A percentile compares a stretch with the other conserved stretches of the same genome.
phyloP scores from a whole-genome alignment of 1,140 invertebrate species.

The Trinorchestia longiramus region DNA sequence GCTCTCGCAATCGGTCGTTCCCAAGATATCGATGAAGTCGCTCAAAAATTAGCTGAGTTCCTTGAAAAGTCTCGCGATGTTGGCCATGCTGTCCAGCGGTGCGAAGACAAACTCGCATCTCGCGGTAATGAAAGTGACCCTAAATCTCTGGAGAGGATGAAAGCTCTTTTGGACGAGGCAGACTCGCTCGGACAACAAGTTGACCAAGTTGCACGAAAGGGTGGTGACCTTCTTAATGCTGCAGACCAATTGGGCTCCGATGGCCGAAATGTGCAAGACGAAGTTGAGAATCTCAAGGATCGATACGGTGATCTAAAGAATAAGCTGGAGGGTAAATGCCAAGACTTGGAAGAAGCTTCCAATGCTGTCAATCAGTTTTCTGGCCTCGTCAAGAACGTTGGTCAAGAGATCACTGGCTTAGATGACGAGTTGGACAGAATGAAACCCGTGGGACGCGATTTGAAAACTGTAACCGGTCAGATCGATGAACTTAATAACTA shows the following conservation, averaged over 20 bases:
- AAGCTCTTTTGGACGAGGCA: constrained; percentile 81
- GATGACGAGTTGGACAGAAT: constrained; percentile 88
- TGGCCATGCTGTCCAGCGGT: constrained; percentile 83
- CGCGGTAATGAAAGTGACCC: constrained; percentile 85
- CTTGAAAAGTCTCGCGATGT: constrained; percentile 86
- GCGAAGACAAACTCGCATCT: constrained; percentile 87
- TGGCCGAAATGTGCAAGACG: constrained; percentile 81
- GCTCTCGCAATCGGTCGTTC: constrained; percentile 76
- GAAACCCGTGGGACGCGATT: constrained; percentile 86
- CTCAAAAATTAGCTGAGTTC: constrained; percentile 84
- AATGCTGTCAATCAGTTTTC: constrained; percentile 88
- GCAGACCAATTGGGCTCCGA: constrained; percentile 76
- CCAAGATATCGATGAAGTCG: constrained; percentile 86
- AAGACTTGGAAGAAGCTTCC: constrained; percentile 86
- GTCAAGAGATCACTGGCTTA: constrained; percentile 81
- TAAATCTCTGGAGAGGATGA: constrained; percentile 85
- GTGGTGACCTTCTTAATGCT: constrained; percentile 81
- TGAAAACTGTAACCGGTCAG: constrained; percentile 86
- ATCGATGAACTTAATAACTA: constrained; percentile 83
- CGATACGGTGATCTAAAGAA: constrained; percentile 82
- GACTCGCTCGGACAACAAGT: constrained; percentile 82
- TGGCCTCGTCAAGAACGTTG: constrained; percentile 84
- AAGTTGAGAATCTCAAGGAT: constrained; percentile 83
- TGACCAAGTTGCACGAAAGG: constrained; percentile 78
- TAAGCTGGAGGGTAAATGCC: constrained; percentile 83